A percentile compares a stretch with the other conserved stretches of the same genome.
Evolutionary conservation across 2,888 invertebrate species (phyloP).

Genomic region (Plebejus melissa): DNA sequence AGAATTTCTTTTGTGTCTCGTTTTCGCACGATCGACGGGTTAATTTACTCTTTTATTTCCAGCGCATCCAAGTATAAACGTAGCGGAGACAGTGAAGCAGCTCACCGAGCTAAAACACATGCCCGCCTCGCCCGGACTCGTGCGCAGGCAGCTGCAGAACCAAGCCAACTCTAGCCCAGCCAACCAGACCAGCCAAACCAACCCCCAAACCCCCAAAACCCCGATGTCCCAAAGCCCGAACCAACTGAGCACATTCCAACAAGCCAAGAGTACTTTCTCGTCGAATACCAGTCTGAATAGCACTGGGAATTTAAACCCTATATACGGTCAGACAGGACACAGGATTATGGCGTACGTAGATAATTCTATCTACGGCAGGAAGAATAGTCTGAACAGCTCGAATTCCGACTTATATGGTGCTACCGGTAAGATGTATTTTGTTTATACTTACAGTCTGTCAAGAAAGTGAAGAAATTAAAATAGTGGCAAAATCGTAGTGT

Average conservation of each 20-base stretch:
- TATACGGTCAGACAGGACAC: constrained; percentile 71
- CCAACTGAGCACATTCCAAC: constrained; percentile 62
- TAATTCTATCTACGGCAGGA: constrained; percentile 69
- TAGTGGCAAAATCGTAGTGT: no score
- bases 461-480: no score
- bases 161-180: constrained; percentile 43
- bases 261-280: constrained; percentile 62
- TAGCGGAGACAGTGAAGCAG: constrained; percentile 92
- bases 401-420: constrained; percentile 56
- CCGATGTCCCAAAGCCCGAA: constrained; percentile 16
- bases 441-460: no score
- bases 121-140: constrained; percentile 89
- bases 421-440: constrained; percentile 46
- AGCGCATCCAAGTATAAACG: constrained; percentile 78
- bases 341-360: constrained; percentile 65
- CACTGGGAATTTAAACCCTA: constrained; percentile 68
- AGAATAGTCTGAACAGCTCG: constrained; percentile 63
- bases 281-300: constrained; percentile 60
- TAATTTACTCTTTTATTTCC: constrained; percentile 26
- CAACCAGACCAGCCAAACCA: constrained; percentile 39
- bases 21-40: no score
- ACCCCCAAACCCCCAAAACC: constrained; percentile 9
- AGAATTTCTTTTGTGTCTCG: no score
- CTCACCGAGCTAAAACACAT: constrained; percentile 91
- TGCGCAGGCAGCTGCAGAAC: constrained; percentile 75